Evolutionary conservation across 37 sponge, comb jelly and placozoan species (phyloP).

Genomic region (Axinella damicornis): DNA sequence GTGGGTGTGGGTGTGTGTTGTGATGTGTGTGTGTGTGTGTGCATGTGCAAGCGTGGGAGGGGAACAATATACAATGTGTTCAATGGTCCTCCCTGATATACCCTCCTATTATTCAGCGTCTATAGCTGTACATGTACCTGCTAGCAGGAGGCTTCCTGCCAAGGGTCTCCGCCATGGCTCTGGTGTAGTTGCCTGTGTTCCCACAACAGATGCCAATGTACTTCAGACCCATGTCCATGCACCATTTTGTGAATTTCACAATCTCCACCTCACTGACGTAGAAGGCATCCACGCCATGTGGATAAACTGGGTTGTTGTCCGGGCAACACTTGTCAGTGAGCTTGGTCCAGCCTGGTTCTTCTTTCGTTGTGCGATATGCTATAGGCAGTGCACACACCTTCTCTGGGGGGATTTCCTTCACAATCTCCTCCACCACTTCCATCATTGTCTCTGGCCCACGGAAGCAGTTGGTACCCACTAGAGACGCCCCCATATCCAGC

Average conservation of each 20-base stretch:
- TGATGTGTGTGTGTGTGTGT: no score
- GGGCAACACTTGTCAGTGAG: constrained; percentile 42
- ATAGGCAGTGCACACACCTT: constrained; percentile 64
- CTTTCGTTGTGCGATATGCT: constrained; percentile 68
- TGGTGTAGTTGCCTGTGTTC: constrained; percentile 53
- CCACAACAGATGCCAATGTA: constrained; percentile 83
- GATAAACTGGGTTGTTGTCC: constrained; percentile 52
- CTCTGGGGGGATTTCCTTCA: constrained; percentile 50
- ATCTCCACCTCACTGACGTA: constrained; percentile 41
- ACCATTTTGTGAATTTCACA: constrained; percentile 45
- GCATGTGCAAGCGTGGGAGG: no score
- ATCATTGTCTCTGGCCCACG: constrained; percentile 63
- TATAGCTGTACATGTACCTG: no score
- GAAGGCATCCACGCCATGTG: constrained; percentile 52
- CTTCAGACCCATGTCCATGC: constrained; percentile 54
- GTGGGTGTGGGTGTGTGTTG: no score
- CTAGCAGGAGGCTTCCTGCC: constrained; percentile 47
- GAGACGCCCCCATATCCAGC: constrained; percentile 52
- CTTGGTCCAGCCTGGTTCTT: constrained; percentile 26
- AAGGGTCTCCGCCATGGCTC: constrained; percentile 63
- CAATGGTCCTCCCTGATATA: no score
- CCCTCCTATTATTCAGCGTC: no score
- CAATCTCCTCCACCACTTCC: constrained; percentile 49
- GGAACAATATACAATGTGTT: no score
- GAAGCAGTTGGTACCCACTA: constrained; percentile 60